A percentile compares a stretch with the other conserved stretches of the same genome.
Conservation (phyloP, 2,113 vertebrate genomes). For the Hydrochoerus hydrochaeris region DNA sequence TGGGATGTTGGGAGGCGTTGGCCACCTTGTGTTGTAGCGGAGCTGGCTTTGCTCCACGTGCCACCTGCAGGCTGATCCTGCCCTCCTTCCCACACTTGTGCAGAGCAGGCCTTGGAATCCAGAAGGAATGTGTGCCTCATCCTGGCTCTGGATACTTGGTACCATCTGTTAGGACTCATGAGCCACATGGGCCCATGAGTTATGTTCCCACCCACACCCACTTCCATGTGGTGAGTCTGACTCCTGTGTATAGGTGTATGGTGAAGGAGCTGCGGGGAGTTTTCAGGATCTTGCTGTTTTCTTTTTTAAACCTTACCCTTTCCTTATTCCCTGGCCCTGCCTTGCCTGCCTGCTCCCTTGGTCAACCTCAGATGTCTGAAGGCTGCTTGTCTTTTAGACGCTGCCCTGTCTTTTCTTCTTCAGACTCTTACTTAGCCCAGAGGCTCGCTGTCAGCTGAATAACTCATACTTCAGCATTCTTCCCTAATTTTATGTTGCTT, state of each 20-base stretch:
- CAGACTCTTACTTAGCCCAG: not conserved
- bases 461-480: not conserved
- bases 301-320: not conserved
- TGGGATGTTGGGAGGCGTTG: not conserved
- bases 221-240: not conserved
- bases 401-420: not conserved
- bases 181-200: not conserved
- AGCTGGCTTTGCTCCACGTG: not conserved
- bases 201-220: not conserved
- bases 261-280: not conserved
- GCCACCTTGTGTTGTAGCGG: not conserved
- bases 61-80: not conserved
- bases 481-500: not conserved
- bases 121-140: not conserved
- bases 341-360: not conserved
- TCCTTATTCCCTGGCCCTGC: not conserved
- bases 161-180: not conserved
- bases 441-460: fast-evolving
- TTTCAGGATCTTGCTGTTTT: not conserved
- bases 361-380: not conserved
- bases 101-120: not conserved
- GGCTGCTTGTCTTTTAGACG: not conserved
- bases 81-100: not conserved
- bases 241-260: not conserved
- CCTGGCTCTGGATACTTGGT: not conserved